phyloP scores from a whole-genome alignment of 2,888 invertebrate genomes.

The Linyphia triangularis region DNA sequence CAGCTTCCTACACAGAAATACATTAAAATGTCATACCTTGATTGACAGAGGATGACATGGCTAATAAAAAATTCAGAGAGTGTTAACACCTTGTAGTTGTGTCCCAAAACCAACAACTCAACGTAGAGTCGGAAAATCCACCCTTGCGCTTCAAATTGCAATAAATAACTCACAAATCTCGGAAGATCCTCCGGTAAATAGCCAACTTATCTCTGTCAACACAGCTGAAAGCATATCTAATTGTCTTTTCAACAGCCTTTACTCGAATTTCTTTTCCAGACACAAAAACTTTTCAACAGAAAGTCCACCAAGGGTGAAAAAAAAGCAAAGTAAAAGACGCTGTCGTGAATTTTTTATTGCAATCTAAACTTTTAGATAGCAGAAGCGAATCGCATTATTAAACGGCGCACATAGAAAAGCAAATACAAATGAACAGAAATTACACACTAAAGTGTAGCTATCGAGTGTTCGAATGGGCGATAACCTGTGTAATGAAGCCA shows the following conservation, averaged over 20 bases:
- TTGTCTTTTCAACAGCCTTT: not conserved
- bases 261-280: too few relatives aligned
- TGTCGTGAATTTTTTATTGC: not conserved
- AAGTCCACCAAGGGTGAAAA: not conserved
- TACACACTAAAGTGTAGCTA: not conserved
- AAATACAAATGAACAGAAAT: conserved; percentile 49
- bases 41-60: too few relatives aligned
- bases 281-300: not conserved
- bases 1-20: too few relatives aligned
- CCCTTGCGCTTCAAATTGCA: not conserved
- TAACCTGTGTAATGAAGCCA: conserved; percentile 44
- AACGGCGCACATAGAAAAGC: conserved; percentile 10
- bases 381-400: not conserved
- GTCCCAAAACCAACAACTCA: not conserved
- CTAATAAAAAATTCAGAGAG: too few relatives aligned
- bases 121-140: too few relatives aligned
- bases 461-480: conserved; percentile 22
- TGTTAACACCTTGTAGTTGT: not conserved
- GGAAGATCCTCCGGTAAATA: too few relatives aligned
- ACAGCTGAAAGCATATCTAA: not conserved
- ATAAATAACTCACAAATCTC: not conserved
- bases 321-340: not conserved
- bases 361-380: not conserved
- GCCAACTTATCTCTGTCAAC: not conserved
- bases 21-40: too few relatives aligned